A percentile compares a stretch with the other conserved stretches of the same genome.
Evolutionary conservation across 2,113 vertebrate genomes (phyloP).

Genomic region (Collichthys lucidus): DNA sequence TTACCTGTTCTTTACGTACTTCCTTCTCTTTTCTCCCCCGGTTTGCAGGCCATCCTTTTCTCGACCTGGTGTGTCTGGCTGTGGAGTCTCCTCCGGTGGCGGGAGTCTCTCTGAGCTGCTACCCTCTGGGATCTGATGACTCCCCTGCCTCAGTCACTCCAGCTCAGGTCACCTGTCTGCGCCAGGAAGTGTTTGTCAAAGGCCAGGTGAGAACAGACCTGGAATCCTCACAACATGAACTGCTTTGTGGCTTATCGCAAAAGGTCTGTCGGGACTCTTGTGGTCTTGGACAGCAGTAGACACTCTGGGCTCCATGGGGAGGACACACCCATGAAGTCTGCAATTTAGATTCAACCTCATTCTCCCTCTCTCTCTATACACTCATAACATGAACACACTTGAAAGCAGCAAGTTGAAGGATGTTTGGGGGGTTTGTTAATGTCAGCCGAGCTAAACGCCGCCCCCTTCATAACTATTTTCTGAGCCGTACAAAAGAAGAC

Average conservation of each 20-base stretch:
- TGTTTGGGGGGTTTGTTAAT: neutral
- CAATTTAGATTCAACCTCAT: neutral
- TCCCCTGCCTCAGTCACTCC: constrained; percentile 78
- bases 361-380: too few species aligned
- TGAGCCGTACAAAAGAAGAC: neutral
- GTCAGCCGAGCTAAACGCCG: too few species aligned
- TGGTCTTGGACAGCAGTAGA: neutral
- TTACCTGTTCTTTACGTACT: neutral
- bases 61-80: constrained; percentile 89
- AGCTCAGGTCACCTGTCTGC: constrained; percentile 80
- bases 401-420: neutral
- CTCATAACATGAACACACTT: neutral
- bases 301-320: constrained; percentile 8
- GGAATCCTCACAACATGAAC: neutral
- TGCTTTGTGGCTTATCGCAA: neutral
- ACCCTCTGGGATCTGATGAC: constrained; percentile 60
- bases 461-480: neutral
- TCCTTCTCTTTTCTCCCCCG: neutral
- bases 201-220: constrained; percentile 85
- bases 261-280: neutral
- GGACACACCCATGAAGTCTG: constrained; percentile 8
- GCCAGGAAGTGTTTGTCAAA: constrained; percentile 81
- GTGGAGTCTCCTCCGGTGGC: constrained; percentile 83
- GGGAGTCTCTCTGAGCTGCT: constrained; percentile 81
- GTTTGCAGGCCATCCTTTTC: constrained; percentile 84